phyloP scores from a whole-genome alignment of 2,797 vertebrate genomes.

The Lepilemur septentrionalis region DNA sequence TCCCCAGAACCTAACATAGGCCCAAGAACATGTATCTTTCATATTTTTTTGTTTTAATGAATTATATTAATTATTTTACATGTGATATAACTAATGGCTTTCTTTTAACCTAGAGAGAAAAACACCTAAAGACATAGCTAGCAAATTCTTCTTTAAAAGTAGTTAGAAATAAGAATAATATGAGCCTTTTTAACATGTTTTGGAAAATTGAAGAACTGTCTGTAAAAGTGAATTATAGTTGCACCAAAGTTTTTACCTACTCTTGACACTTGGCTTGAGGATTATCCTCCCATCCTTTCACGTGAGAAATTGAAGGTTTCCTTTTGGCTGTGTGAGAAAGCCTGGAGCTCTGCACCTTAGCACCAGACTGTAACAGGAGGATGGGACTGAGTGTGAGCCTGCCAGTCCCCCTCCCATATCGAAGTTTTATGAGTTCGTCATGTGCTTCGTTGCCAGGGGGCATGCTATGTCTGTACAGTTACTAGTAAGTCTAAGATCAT shows the following conservation, averaged over 20 bases:
- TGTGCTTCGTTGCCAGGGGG: neutral
- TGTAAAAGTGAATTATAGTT: constrained; percentile 65
- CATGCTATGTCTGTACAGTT: neutral
- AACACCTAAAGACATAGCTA: neutral
- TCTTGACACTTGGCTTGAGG: constrained; percentile 45
- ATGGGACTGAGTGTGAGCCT: neutral
- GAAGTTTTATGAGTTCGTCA: neutral
- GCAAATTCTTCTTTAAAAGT: neutral
- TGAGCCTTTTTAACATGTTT: neutral
- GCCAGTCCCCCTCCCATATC: neutral
- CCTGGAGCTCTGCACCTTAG: constrained; percentile 34
- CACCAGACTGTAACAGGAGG: neutral
- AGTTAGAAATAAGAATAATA: neutral
- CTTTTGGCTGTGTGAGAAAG: constrained; percentile 20
- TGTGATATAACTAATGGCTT: neutral
- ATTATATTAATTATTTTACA: neutral
- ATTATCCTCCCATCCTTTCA: constrained; percentile 64
- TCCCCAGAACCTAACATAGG: neutral
- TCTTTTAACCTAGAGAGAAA: neutral
- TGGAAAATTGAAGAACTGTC: neutral
- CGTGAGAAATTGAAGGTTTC: constrained; percentile 68
- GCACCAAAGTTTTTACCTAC: constrained; percentile 44
- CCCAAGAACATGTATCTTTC: neutral
- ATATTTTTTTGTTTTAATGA: neutral
- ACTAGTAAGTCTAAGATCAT: neutral